Conservation (phyloP, 2,797 vertebrate species). For the Xenopus petersii region DNA sequence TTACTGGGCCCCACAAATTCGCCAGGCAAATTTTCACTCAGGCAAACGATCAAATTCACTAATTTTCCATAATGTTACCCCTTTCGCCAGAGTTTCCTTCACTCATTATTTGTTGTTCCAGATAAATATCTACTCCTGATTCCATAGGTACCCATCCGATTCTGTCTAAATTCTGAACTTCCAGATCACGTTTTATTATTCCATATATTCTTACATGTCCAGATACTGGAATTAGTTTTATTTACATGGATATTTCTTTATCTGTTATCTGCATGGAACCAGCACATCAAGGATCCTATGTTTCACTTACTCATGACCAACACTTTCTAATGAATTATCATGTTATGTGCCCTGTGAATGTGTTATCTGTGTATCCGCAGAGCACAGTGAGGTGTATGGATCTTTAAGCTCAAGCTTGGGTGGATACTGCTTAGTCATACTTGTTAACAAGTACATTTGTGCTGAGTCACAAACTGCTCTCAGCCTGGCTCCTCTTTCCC, state of each 20-base stretch:
- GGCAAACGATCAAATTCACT: too few species aligned
- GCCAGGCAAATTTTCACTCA: too few species aligned
- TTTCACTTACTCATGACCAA: too few species aligned
- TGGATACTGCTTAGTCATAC: constrained; percentile 33
- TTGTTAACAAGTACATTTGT: neutral
- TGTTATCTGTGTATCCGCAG: constrained; percentile 6
- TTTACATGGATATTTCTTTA: neutral
- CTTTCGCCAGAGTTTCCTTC: too few species aligned
- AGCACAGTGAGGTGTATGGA: neutral
- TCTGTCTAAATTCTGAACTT: too few species aligned
- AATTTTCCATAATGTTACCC: too few species aligned
- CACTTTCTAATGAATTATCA: neutral
- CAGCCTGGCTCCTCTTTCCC: neutral
- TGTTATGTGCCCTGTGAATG: neutral
- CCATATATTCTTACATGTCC: too few species aligned
- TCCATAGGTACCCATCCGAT: too few species aligned
- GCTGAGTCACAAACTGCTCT: constrained; percentile 24
- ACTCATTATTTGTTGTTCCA: too few species aligned
- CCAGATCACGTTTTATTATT: too few species aligned
- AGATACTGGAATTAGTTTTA: neutral
- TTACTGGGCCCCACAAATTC: too few species aligned
- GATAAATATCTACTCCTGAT: too few species aligned
- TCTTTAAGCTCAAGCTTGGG: neutral
- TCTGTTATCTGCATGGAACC: neutral
- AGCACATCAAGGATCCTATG: neutral